A percentile compares a stretch with the other conserved stretches of the same genome.
These are phyloP conservation scores for Apostichopus parvimensis DNA, from an alignment of 35 echinoderm and acorn worm genomes.

Conservation along the genomic window DNA sequence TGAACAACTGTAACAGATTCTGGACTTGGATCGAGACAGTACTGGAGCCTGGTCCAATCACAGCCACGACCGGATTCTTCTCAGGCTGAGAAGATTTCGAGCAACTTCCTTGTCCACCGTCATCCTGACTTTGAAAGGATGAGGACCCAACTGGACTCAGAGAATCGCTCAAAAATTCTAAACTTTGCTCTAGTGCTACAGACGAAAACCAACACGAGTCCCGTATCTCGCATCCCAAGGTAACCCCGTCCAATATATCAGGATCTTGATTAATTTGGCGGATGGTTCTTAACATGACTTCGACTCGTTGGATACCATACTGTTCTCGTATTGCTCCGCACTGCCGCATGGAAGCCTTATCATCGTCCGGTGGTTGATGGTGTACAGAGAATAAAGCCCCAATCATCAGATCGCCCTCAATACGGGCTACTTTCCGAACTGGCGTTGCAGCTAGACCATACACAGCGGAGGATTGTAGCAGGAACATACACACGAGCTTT, in stretches of 20 bases:
- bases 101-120: background rate
- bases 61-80: constrained; percentile 80
- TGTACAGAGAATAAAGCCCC: constrained; percentile 98
- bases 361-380: constrained; percentile 51
- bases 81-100: background rate
- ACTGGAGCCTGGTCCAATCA: constrained; percentile 95
- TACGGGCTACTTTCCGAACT: constrained; percentile 74
- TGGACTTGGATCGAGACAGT: constrained; percentile 93
- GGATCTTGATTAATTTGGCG: constrained; percentile 78
- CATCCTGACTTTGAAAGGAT: background rate
- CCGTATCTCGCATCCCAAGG: constrained; percentile 83
- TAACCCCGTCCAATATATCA: constrained; percentile 64
- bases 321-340: constrained; percentile 90
- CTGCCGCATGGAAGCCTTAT: constrained; percentile 61
- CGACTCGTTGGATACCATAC: constrained; percentile 95
- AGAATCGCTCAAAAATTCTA: constrained; percentile 89
- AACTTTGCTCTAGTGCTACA: constrained; percentile 91
- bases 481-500: background rate
- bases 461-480: background rate
- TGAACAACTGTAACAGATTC: constrained; percentile 95
- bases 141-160: constrained; percentile 47
- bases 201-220: constrained; percentile 98
- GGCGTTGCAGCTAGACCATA: constrained; percentile 12
- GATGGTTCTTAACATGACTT: constrained; percentile 91
- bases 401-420: constrained; percentile 89